These are phyloP conservation scores for Dryobotodes eremita DNA, from an alignment of 2,888 invertebrate genomes.

Conservation along the genomic window DNA sequence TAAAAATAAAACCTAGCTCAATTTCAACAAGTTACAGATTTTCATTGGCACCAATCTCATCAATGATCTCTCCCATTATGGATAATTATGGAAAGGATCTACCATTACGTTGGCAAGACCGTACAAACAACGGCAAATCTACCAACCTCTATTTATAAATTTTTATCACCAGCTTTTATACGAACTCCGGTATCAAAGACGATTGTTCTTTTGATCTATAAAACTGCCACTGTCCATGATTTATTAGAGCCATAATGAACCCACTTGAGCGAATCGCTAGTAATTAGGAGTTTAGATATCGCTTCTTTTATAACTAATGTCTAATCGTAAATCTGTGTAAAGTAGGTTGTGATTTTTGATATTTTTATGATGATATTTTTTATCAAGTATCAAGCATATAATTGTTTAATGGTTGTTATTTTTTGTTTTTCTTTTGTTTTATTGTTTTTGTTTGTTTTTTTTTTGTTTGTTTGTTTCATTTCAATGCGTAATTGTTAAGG, in stretches of 20 bases:
- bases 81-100: too few species aligned
- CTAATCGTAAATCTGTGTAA: constrained; percentile 36
- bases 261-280: constrained; percentile 44
- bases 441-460: too few species aligned
- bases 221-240: constrained; percentile 70
- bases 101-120: constrained; percentile 36
- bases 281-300: constrained; percentile 54
- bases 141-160: constrained; percentile 63
- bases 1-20: neutral
- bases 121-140: neutral
- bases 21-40: constrained; percentile 11
- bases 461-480: too few species aligned
- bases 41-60: constrained; percentile 44
- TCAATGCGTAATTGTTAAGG: too few species aligned
- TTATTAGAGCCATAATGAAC: constrained; percentile 59
- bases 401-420: too few species aligned
- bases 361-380: neutral
- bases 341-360: constrained; percentile 20
- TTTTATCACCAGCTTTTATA: constrained; percentile 66
- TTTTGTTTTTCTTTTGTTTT: neutral
- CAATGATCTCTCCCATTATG: too few species aligned
- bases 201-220: constrained; percentile 71
- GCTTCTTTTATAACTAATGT: constrained; percentile 48
- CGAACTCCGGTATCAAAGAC: constrained; percentile 69
- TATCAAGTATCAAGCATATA: too few species aligned